Percentiles rank a stretch among this genome's conserved stretches.
Conservation (phyloP, 2,888 invertebrate genomes). For the Calliopum simillimum region DNA sequence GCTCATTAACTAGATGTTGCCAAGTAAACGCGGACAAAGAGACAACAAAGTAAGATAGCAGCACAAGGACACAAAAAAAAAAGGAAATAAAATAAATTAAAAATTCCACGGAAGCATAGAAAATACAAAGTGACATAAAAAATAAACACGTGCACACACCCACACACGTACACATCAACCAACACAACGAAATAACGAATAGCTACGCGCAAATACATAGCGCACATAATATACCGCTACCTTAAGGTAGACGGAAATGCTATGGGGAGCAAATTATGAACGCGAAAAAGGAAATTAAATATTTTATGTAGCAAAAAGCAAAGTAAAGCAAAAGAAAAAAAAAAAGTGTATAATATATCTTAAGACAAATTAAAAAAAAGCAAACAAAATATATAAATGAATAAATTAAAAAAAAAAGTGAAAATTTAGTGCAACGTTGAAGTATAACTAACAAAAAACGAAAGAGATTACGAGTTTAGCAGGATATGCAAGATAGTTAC, state of each 20-base stretch:
- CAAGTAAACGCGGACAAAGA: background rate
- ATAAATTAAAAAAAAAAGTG: no score
- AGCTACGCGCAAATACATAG: no score
- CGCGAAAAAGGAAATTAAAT: conserved; percentile 56
- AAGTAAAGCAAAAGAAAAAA: no score
- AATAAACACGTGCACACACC: background rate
- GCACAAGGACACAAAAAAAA: background rate
- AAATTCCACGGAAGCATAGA: conserved; percentile 4
- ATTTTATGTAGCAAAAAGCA: conserved; percentile 48
- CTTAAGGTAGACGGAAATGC: background rate
- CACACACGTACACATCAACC: background rate
- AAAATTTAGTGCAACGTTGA: no score
- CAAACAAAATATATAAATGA: no score
- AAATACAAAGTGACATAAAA: background rate
- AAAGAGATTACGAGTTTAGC: no score
- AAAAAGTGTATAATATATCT: no score
- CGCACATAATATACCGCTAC: background rate
- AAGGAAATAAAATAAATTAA: background rate
- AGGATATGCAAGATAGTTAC: no score
- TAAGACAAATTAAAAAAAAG: no score
- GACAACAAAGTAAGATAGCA: no score
- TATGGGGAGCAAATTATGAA: background rate
- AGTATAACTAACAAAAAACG: no score
- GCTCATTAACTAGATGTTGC: background rate
- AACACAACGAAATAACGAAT: no score